Conservation (phyloP, 2,888 invertebrate species). For the Carpatolechia fugitivella region DNA sequence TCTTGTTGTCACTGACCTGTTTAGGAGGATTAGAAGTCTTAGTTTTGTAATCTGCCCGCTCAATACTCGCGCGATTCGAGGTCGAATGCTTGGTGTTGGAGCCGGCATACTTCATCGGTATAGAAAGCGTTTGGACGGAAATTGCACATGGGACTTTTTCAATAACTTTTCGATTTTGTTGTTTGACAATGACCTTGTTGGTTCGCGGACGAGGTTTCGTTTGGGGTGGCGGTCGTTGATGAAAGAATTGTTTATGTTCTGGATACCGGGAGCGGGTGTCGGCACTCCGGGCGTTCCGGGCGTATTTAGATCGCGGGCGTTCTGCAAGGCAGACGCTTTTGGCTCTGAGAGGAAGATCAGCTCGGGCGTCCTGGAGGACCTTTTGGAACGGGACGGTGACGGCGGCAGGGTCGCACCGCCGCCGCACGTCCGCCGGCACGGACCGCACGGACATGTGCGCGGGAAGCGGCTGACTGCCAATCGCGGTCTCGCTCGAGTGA, state of each 20-base stretch:
- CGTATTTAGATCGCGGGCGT: constrained; percentile 60
- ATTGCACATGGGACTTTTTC: constrained; percentile 63
- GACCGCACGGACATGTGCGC: constrained; percentile 29
- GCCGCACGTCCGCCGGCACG: neutral
- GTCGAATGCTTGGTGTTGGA: constrained; percentile 53
- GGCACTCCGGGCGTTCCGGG: constrained; percentile 55
- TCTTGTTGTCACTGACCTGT: constrained; percentile 71
- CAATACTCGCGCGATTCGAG: constrained; percentile 50
- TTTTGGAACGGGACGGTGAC: constrained; percentile 13
- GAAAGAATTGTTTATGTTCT: constrained; percentile 45
- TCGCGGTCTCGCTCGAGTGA: constrained; percentile 43
- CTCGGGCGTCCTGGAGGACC: constrained; percentile 34
- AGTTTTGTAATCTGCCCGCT: constrained; percentile 51
- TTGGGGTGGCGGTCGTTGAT: constrained; percentile 29
- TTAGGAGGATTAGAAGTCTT: constrained; percentile 62
- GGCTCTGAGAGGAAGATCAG: constrained; percentile 54
- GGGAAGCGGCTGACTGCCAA: constrained; percentile 26
- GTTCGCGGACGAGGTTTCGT: constrained; percentile 33
- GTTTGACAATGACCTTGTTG: constrained; percentile 49
- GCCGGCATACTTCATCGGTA: constrained; percentile 69
- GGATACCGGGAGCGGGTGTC: constrained; percentile 46
- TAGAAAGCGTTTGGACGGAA: constrained; percentile 62
- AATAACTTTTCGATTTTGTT: constrained; percentile 52
- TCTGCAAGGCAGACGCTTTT: constrained; percentile 62
- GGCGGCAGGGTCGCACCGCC: neutral